These are phyloP conservation scores for Lepeophtheirus salmonis DNA, from an alignment of 1,140 invertebrate species.

Conservation along the genomic window DNA sequence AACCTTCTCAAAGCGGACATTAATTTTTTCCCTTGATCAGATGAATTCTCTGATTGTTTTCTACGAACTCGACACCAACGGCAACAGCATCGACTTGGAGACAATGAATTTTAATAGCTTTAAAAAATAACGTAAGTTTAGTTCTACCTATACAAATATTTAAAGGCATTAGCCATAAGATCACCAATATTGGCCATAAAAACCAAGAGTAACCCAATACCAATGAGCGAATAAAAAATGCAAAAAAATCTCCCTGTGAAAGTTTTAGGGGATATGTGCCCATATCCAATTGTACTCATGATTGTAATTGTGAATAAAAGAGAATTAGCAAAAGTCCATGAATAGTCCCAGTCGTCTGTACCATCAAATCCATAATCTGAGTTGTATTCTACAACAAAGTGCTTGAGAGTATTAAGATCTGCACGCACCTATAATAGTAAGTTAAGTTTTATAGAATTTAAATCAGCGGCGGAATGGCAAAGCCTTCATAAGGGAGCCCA, in stretches of 20 bases:
- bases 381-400: slow-evolving; percentile 22
- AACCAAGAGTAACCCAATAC: slow-evolving; percentile 26
- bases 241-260: slow-evolving; percentile 23
- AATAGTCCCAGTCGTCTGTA: slow-evolving; percentile 22
- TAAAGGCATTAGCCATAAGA: slow-evolving; percentile 24
- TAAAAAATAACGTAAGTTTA: too few relatives aligned
- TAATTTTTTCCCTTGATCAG: slow-evolving; percentile 15
- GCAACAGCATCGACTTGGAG: slow-evolving; percentile 20
- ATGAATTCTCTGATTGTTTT: slow-evolving; percentile 19
- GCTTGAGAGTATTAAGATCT: slow-evolving; percentile 22
- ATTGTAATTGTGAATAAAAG: slow-evolving; percentile 25
- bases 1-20: slow-evolving; percentile 22
- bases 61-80: slow-evolving; percentile 23
- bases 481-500: too few relatives aligned
- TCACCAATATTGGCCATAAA: slow-evolving; percentile 27
- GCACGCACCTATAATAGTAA: slow-evolving; percentile 3
- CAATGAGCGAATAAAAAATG: slow-evolving; percentile 25
- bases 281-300: slow-evolving; percentile 26
- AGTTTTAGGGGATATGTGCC: slow-evolving; percentile 26
- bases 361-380: slow-evolving; percentile 23
- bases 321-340: slow-evolving; percentile 25
- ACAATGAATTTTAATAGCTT: too few relatives aligned
- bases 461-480: too few relatives aligned
- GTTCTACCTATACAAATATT: slow-evolving; percentile 24
- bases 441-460: too few relatives aligned